Conservation (phyloP, 1,140 invertebrate genomes). For the Drosophila saltans region DNA sequence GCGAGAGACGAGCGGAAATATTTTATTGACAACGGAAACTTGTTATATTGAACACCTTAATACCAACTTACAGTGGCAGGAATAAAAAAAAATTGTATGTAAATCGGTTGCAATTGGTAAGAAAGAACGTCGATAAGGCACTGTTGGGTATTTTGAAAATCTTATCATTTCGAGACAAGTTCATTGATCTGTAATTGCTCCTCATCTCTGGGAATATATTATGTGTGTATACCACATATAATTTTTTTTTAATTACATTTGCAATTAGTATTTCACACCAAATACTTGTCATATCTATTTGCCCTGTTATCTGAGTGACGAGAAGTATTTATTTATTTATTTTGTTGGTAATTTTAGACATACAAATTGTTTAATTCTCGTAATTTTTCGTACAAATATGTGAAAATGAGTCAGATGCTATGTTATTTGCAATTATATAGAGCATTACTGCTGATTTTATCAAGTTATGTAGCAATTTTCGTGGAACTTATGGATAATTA, state of each 20-base stretch:
- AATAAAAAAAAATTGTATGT: not conserved
- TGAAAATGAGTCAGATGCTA: slow-evolving; percentile 21
- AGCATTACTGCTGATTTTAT: slow-evolving; percentile 7
- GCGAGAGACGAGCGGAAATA: slow-evolving; percentile 48
- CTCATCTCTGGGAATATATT: not conserved
- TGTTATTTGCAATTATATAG: slow-evolving; percentile 24
- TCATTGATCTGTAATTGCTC: slow-evolving; percentile 1
- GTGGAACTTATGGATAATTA: not conserved
- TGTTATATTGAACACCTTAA: slow-evolving; percentile 28
- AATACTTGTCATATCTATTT: not conserved
- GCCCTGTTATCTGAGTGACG: slow-evolving; percentile 25
- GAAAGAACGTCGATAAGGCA: not conserved
- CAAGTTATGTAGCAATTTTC: not conserved
- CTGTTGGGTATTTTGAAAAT: slow-evolving; percentile 8
- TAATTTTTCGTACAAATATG: slow-evolving; percentile 31
- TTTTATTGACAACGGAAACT: slow-evolving; percentile 46
- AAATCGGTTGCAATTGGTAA: not conserved
- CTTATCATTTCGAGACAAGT: slow-evolving; percentile 18
- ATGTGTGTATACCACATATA: not conserved
- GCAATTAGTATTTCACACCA: slow-evolving; percentile 55
- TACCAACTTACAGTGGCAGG: not conserved
- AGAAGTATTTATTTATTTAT: slow-evolving; percentile 14
- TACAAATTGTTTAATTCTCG: slow-evolving; percentile 34
- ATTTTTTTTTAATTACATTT: slow-evolving; percentile 34
- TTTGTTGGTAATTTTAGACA: not conserved